These are phyloP conservation scores for Cheumatopsyche charites DNA, from an alignment of 1,140 invertebrate species.

Conservation along the genomic window DNA sequence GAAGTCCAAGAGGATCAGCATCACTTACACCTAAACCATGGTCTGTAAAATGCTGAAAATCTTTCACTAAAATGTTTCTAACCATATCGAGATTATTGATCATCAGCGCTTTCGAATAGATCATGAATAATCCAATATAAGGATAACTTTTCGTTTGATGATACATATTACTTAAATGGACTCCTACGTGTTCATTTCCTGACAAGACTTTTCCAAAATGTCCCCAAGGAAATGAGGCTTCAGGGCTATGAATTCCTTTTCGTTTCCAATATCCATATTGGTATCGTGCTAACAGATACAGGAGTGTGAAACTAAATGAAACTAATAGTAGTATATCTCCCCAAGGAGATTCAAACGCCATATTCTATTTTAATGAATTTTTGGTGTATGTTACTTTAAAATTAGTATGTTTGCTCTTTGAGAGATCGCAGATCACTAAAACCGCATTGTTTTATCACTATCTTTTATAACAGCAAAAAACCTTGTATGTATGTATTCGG, in stretches of 20 bases:
- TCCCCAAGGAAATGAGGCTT: constrained; percentile 51
- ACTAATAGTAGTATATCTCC: background rate
- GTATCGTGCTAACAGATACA: constrained; percentile 2
- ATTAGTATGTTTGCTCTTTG: too few species aligned
- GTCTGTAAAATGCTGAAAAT: constrained; percentile 63
- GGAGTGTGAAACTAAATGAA: background rate
- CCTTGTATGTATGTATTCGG: too few species aligned
- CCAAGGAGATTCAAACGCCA: background rate
- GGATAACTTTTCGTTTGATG: constrained; percentile 47
- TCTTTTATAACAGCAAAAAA: too few species aligned
- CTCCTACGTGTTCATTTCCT: constrained; percentile 52
- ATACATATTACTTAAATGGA: constrained; percentile 55
- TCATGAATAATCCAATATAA: constrained; percentile 14
- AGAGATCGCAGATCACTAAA: too few species aligned
- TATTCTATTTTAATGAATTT: too few species aligned
- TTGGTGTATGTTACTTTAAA: too few species aligned
- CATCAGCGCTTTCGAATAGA: constrained; percentile 53
- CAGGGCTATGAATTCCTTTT: constrained; percentile 52
- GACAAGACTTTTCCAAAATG: constrained; percentile 58
- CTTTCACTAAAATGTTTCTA: constrained; percentile 65
- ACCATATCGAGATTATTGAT: constrained; percentile 66
- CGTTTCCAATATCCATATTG: constrained; percentile 44
- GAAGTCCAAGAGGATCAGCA: constrained; percentile 59
- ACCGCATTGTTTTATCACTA: too few species aligned
- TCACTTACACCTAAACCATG: constrained; percentile 56